phyloP scores from a whole-genome alignment of 2,113 vertebrate genomes.

The Phodopus roborovskii region DNA sequence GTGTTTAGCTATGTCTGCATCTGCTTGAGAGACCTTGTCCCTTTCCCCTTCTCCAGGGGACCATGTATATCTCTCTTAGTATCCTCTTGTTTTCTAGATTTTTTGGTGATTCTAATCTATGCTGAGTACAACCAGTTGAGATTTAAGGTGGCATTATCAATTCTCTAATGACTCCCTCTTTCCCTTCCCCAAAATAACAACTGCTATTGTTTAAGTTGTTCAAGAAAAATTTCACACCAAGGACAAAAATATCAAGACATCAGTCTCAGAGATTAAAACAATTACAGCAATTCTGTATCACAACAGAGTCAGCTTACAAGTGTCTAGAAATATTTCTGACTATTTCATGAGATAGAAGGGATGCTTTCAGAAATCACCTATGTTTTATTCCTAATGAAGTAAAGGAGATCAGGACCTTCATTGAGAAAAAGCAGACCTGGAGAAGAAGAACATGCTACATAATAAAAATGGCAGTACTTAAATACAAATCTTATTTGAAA shows the following conservation, averaged over 20 bases:
- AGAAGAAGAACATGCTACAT: slow-evolving; percentile 54
- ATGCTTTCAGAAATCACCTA: slow-evolving; percentile 65
- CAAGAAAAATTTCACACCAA: slow-evolving; percentile 45
- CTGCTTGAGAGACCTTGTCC: no score
- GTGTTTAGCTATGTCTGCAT: no score
- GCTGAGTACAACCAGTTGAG: not conserved
- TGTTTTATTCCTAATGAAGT: slow-evolving; percentile 74
- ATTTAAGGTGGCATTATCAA: not conserved
- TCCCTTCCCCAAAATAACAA: not conserved
- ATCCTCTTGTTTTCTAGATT: no score
- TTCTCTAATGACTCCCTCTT: slow-evolving; percentile 30
- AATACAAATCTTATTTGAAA: slow-evolving; percentile 77
- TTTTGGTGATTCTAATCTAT: not conserved
- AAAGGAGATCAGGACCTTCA: slow-evolving; percentile 52
- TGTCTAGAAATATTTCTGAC: slow-evolving; percentile 26
- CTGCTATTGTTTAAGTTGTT: not conserved
- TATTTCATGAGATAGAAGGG: slow-evolving; percentile 48
- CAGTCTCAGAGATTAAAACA: slow-evolving; percentile 35
- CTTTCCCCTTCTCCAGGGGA: no score
- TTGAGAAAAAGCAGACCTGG: slow-evolving; percentile 73
- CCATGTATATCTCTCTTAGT: no score
- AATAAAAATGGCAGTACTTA: slow-evolving; percentile 79
- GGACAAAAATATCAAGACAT: slow-evolving; percentile 52
- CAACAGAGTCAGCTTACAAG: not conserved
- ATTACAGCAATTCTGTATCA: not conserved